Conservation (phyloP, 2,888 invertebrate genomes). For the Ischnus inquisitorius region DNA sequence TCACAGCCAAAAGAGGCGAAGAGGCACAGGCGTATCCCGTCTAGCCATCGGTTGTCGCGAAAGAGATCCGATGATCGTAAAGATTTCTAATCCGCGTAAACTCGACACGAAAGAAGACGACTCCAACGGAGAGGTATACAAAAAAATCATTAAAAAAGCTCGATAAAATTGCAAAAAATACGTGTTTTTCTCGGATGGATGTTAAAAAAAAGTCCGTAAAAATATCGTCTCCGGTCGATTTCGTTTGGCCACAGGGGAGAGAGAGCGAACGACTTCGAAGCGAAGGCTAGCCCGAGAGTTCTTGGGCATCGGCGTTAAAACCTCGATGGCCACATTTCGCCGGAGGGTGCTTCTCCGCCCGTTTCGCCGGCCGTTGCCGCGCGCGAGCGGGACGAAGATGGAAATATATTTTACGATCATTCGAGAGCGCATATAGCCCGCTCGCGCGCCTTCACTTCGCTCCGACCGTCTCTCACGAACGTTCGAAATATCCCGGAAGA, state of each 20-base stretch:
- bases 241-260: neutral
- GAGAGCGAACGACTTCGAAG: neutral
- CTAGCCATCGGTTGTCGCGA: slow-evolving; percentile 20
- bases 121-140: neutral
- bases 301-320: slow-evolving; percentile 30
- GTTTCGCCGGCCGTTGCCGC: neutral
- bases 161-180: neutral
- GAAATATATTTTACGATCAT: slow-evolving; percentile 59
- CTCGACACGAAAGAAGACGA: slow-evolving; percentile 1
- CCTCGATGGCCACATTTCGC: slow-evolving; percentile 52
- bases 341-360: slow-evolving; percentile 21
- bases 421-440: slow-evolving; percentile 11
- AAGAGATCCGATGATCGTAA: slow-evolving; percentile 4
- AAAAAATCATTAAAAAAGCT: neutral
- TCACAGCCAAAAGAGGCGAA: slow-evolving; percentile 50
- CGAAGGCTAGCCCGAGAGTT: slow-evolving; percentile 13
- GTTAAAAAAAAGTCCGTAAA: neutral
- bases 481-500: slow-evolving; percentile 48
- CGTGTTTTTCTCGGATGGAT: neutral
- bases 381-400: neutral
- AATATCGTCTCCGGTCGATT: neutral
- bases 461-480: neutral
- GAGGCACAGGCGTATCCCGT: slow-evolving; percentile 34
- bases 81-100: slow-evolving; percentile 26
- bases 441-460: slow-evolving; percentile 15